phyloP scores from a whole-genome alignment of 1,140 invertebrate species.

The Steinernema feltiae region DNA sequence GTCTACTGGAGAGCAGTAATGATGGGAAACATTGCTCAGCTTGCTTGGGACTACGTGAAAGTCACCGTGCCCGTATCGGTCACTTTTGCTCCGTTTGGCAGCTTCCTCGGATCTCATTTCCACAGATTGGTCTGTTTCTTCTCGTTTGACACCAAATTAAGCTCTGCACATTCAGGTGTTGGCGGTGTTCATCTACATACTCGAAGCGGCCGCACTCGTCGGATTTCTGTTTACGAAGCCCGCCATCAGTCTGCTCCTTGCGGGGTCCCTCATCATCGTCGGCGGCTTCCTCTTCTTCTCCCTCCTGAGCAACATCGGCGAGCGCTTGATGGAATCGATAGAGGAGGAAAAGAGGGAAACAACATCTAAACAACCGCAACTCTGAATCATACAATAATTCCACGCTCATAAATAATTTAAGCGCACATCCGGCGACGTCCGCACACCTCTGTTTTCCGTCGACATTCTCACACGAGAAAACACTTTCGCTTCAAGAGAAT shows the following conservation, averaged over 20 bases:
- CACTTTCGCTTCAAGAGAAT: too few species aligned
- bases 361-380: background rate
- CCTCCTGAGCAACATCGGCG: background rate
- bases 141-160: background rate
- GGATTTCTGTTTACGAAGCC: conserved; percentile 48
- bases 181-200: conserved; percentile 49
- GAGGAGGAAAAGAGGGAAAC: background rate
- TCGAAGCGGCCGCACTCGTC: conserved; percentile 50
- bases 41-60: conserved; percentile 53
- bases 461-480: too few species aligned
- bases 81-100: conserved; percentile 51
- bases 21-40: conserved; percentile 47
- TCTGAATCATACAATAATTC: background rate
- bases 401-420: too few species aligned
- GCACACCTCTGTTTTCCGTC: too few species aligned
- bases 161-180: conserved; percentile 39
- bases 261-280: conserved; percentile 38
- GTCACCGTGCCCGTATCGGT: conserved; percentile 53
- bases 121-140: conserved; percentile 50
- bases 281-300: conserved; percentile 49
- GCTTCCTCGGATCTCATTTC: conserved; percentile 56
- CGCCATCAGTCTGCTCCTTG: conserved; percentile 35
- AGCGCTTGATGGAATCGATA: background rate
- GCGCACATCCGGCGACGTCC: too few species aligned
- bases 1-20: conserved; percentile 55